Base-by-base conservation (phyloP, 2,797 vertebrate species). In the Macrochelys suwanniensis region DNA sequence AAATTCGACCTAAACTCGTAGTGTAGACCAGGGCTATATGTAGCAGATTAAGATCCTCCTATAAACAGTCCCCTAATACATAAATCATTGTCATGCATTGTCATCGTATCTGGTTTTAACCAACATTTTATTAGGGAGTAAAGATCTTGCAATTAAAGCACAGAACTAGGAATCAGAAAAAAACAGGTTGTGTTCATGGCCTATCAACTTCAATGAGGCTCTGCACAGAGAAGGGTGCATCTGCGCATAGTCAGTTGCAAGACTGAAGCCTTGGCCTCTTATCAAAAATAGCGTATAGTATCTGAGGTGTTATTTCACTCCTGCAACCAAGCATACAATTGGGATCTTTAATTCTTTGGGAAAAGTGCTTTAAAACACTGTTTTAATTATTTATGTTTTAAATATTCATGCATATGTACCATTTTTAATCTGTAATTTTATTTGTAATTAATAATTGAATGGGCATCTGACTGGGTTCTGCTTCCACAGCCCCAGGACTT, bases 391-490 rank as follows among this genome's bases (percentile, higher is more conserved):
- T 93, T 86, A 86, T 59, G 49, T 68, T 85, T 89, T 80, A 87
- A 93, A 87, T 74, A 87, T 87, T 83, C 53, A 83, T 80, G 37
- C n/a, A 50, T 50, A 57, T 80, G 57, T 86, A 89, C 59, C 80
- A 53, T 76, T 85, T 93, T 90, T 90, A 90, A 90, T 84, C 84
- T 93, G 53, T 89, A 93, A 93, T 53, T 86, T 83, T 90, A 59
- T 90, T 92, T 90, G 84, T 53, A 47, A 90, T 90, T 89, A 93
- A 87, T 89, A 87, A 93, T 61, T 90, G 80, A 92, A 85, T 89
- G 74, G 59, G 28, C 51, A 37, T 37, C 17, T 53, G 85, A 81
- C 54, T 78, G 31, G 76, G n/a, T 65, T 82, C 53, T 57, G 59
- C 74, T 74, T 76, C 15, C 79, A 37, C 80, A 25, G 31, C 47